Base-by-base conservation (phyloP, 2,888 invertebrate species). In the Ormyrus rosae region DNA sequence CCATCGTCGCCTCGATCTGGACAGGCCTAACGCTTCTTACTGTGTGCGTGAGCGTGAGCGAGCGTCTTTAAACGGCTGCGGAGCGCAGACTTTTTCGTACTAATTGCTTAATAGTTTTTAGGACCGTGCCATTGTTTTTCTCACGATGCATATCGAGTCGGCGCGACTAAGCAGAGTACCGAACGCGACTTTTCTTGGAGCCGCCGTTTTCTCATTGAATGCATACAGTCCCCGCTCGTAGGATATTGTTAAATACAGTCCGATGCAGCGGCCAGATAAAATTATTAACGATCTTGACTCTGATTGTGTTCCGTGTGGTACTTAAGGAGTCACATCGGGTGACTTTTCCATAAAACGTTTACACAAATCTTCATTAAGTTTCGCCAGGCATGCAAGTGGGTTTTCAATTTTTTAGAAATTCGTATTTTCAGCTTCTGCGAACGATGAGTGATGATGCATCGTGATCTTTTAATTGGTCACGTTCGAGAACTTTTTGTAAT, bases 1-100 rank as follows among this genome's bases (percentile, higher is more conserved):
- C 82, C 75, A 68, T 51, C 79, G 83, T 85, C 86, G 85, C 87
- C 85, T 86, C 82, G 79, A 86, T 86, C 88, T 80, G 83, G 84
- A 75, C 53, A 4, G 34, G 6, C n/a, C 51, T 11, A 0, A 45
- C 45, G n/a, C 50, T 1, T 58, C 58, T 48, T 48, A 13, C 8
- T 48, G 56, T 61, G 8, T 69, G 34, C 45, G 34, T 53, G 61
- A 71, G 48, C 7, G 45, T 19, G 34, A 34, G 19, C 50, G 50
- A 45, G 8, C 45, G 10, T 48, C 7, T 13, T 45, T 67, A 75
- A 67, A 61, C 11, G 63, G n/a, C 13, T 48, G 34, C 34, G 34
- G 34, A n/a, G 13, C 51, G 65, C 58, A n/a, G 53, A 58, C 11
- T 68, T 74, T 81, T 81, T 82, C 78, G 75, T 81, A 75, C 82